Evolutionary conservation across 2,113 vertebrate genomes (phyloP), one percentile per base, ranked within the genome.

Genomic region (Phaethon lepturus): DNA sequence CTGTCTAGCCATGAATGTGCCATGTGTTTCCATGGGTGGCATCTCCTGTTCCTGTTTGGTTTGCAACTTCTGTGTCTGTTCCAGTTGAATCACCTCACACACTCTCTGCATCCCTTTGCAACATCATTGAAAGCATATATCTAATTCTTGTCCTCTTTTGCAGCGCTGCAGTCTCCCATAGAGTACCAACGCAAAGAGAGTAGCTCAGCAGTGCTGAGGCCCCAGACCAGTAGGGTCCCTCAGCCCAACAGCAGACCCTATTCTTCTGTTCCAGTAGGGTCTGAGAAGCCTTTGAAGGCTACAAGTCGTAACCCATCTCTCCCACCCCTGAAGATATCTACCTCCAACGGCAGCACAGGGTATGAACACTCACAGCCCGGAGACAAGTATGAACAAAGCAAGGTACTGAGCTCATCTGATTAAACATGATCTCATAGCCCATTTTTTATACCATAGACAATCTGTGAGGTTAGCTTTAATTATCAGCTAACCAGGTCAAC

Each of bases 111-210:
- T 28, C 73, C 49, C 64, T 69, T 79, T 58, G 58, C 73, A 31
- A 22, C 4, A 11, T 62, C 45, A 12, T 0, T 53, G 60, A 38
- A 45, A 62, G 31, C 62, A 3, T 7, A 23, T 19, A 33, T 42
- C 95, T 97, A 89, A 97, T 72, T 63, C 53, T 44, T 75, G 52
- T 88, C 67, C 91, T 92, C 31, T 88, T 74, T 95, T 95, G 52
- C 94, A 99, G 99, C 99, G 22, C 98, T 99, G 3, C 99, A 99
- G 98, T 99, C 99, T 11, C 99, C 99, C 67, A 99, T 99, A 25
- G 99, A 99, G 96, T 99, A 99, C 95, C 99, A 99, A 68, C 99
- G 99, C 97, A 99, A 99, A 95, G 99, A 99, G 72, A 98, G 95
- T 92, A 93, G 96, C 98, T 97, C 98, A 78, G 96, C 99, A 13